Conservation (phyloP, 2,888 invertebrate genomes). For the Myopa tessellatipennis region DNA sequence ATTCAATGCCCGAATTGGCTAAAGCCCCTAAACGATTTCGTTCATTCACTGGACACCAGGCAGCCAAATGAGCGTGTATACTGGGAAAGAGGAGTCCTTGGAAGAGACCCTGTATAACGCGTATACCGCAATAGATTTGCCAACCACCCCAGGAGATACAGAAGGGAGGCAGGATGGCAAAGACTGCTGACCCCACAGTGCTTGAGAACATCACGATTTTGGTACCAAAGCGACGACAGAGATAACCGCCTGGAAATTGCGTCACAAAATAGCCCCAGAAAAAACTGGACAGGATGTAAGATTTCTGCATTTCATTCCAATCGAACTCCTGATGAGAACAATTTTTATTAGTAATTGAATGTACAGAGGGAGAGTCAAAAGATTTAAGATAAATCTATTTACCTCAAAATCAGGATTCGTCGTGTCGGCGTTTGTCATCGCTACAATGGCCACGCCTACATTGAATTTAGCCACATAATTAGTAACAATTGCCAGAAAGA, state of each 20-base stretch:
- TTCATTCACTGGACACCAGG: conserved; percentile 76
- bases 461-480: conserved; percentile 76
- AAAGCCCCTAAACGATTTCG: conserved; percentile 73
- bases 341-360: background rate
- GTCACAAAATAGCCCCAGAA: conserved; percentile 82
- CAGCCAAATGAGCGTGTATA: conserved; percentile 75
- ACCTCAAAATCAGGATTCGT: conserved; percentile 70
- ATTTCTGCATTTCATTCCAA: conserved; percentile 70
- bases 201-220: conserved; percentile 72
- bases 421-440: conserved; percentile 74
- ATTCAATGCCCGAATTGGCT: conserved; percentile 73
- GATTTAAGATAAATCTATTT: conserved; percentile 49
- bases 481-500: conserved; percentile 73
- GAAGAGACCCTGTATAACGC: conserved; percentile 76
- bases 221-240: conserved; percentile 79
- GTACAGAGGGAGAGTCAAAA: too few species aligned
- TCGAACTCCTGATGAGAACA: conserved; percentile 59
- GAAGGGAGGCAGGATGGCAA: conserved; percentile 76
- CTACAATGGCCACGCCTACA: conserved; percentile 78
- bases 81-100: conserved; percentile 77
- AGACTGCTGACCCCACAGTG: conserved; percentile 74
- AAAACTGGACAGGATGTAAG: conserved; percentile 77
- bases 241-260: conserved; percentile 75
- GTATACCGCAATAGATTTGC: conserved; percentile 71
- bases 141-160: conserved; percentile 76